Base-by-base conservation (phyloP, 1,140 invertebrate genomes). In the Eumaeus atala region DNA sequence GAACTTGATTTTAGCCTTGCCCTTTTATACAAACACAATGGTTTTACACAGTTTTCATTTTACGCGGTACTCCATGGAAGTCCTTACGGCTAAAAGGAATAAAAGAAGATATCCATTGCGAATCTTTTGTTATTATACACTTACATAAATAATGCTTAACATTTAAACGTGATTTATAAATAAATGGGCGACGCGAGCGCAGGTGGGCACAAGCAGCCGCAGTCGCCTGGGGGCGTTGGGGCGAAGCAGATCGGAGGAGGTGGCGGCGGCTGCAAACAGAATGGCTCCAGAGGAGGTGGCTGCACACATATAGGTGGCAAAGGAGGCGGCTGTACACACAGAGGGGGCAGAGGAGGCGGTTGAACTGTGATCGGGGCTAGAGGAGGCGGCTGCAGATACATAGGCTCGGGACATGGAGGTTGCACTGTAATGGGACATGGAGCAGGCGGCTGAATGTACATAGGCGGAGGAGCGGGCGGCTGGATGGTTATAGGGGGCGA, bases 221-320 rank as follows among this genome's bases (percentile, higher is more conserved):
- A 51, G 28, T 16, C 55, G 9, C 65, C 62, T 3, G 64, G 64
- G n/a, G 67, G 50, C 3, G 64, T 55, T 0, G 78, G 64, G 14
- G 79, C 66, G 56, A 80, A 72, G 60, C 79, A 83, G 38, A 83
- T 72, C 14, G 79, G 77, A 0, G 67, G 63, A 6, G 74, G 70
- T 0, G 68, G 66, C 0, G 79, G 77, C 1, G 77, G 70, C 55
- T 80, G 77, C 14, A 83, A 56, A 56, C 75, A 77, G 68, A 80
- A 77, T 0, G 77, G 72, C 16, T 72, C 71, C 7, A 67, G 60
- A 3, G 74, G 66, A 1, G 77, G 77, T 7, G 75, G 77, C 38
- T 81, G 77, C 7, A 79, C 51, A 49, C 67, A 71, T 52, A 84
- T 62, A 0, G 77, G 67, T 1, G 79, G 76, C 5, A 73, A 72